phyloP scores from a whole-genome alignment of 1,140 invertebrate genomes.

The Hycleus phaleratus region DNA sequence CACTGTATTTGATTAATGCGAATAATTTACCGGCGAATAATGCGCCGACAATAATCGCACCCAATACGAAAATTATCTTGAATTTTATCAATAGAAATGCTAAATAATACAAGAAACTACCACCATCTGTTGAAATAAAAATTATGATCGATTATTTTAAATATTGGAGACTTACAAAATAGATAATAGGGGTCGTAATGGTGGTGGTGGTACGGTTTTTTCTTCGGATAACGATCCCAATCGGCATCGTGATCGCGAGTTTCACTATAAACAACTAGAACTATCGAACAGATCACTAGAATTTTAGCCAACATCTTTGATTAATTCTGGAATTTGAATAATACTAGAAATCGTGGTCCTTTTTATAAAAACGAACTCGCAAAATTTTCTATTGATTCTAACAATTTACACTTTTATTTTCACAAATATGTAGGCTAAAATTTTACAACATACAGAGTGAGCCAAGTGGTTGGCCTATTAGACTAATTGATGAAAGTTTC shows the following conservation, averaged over 20 bases:
- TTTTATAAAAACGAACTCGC: neutral
- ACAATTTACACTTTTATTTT: neutral
- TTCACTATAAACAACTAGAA: constrained; percentile 12
- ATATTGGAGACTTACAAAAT: constrained; percentile 13
- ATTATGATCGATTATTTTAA: neutral
- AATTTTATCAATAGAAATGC: constrained; percentile 35
- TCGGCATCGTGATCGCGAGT: neutral
- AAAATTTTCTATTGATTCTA: neutral
- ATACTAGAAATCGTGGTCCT: neutral
- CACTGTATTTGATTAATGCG: constrained; percentile 30
- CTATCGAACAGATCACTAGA: neutral
- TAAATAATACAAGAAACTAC: constrained; percentile 23
- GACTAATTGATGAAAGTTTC: too few species aligned
- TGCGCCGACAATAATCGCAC: constrained; percentile 29
- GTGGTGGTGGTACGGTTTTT: constrained; percentile 15
- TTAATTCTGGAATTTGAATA: neutral
- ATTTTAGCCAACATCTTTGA: constrained; percentile 3
- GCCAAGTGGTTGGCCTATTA: too few species aligned
- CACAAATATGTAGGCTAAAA: neutral
- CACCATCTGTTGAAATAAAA: constrained; percentile 12
- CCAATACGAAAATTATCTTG: constrained; percentile 34
- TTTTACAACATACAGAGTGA: too few species aligned
- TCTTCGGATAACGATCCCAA: neutral
- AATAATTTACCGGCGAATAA: constrained; percentile 35
- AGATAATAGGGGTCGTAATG: constrained; percentile 12